Evolutionary conservation across 2,888 invertebrate species (phyloP), one percentile per base, ranked within the genome.

Genomic region (Plemyria rubiginata): DNA sequence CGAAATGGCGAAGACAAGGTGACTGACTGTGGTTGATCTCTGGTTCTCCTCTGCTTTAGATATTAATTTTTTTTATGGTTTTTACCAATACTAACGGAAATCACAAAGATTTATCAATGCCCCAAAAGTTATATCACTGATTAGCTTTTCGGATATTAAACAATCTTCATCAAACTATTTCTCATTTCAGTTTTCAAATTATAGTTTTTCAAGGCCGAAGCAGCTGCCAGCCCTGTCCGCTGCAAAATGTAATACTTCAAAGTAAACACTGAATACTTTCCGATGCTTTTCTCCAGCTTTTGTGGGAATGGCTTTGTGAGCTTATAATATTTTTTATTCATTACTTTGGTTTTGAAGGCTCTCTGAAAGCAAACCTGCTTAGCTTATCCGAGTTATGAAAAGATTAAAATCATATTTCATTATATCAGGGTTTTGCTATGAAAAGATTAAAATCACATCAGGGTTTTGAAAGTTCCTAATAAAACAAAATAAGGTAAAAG

Each of bases 241-340:
- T 62, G 64, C 67, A 48, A 65, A 71, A 64, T 62, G 64, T 65
- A 57, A 65, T 69, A 68, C 53, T 62, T 64, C 62, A 72, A 57
- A 60, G 66, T 69, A 68, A 70, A 68, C 70, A 67, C 62, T 59
- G 68, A 67, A 66, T 71, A 63, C 62, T 70, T 68, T 61, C 64
- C 54, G 54, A 59, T 62, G 56, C 62, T 65, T 66, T 66, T 56
- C 61, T 60, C 38, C 12, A 41, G 58, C 36, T 66, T 59, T 60
- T 60, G 56, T 61, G 22, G n/a, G 43, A 45, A 46, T 28, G 4
- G 40, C 48, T 54, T 56, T 48, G 48, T 48, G 56, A 40, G 38
- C 13, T 32, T 29, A 29, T 52, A 16, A 29, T 29, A 48, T 53
- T 40, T 8, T 48, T 49, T n/a, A 41, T 60, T 54, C 54, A 58